Evolutionary conservation across 2,888 invertebrate genomes (phyloP), one percentile per base, ranked within the genome.

Genomic region (Bembecia ichneumoniformis): DNA sequence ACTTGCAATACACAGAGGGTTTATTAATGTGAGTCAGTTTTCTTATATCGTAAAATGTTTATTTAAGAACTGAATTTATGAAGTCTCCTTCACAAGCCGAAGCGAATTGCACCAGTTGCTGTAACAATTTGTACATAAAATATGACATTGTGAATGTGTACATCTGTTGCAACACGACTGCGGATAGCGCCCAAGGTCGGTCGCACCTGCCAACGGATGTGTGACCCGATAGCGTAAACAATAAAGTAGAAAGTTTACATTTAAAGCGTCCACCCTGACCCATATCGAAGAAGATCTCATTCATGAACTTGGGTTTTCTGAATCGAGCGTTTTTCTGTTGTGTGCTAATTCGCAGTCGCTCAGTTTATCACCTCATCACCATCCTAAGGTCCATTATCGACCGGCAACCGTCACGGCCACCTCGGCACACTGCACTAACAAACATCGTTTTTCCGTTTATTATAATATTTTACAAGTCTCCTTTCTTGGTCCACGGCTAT

Each of bases 401-500:
- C 53, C 64, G 64, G 64, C 74, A 60, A 56, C 66, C 68, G 71
- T 75, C 77, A 77, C 63, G 74, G 77, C 71, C 80, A 74, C 65
- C 65, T 80, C 83, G 87, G 87, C 88, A 88, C 88, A 88, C 87
- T 87, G 88, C 88, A 88, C 87, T 72, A 87, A 68, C 66, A 66
- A 68, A 71, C 66, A 70, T 69, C 56, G 61, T 58, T 84, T 83
- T 81, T 77, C 82, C 77, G 86, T 82, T 86, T 84, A 84, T 84
- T 84, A 86, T 82, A 87, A 84, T 86, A 86, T 87, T 28, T 82
- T 82, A 83, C 78, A 76, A 82, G 75, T 84, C 88, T 84, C 89
- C 89, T 89, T 90, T 89, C 89, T 89, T 89, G 89, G 89, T 74
- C 83, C 79, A 86, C 74, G 76, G 77, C 88, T 87, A 87, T 87